Base-by-base conservation (phyloP, 2,113 vertebrate genomes). In the Pagrus major region DNA sequence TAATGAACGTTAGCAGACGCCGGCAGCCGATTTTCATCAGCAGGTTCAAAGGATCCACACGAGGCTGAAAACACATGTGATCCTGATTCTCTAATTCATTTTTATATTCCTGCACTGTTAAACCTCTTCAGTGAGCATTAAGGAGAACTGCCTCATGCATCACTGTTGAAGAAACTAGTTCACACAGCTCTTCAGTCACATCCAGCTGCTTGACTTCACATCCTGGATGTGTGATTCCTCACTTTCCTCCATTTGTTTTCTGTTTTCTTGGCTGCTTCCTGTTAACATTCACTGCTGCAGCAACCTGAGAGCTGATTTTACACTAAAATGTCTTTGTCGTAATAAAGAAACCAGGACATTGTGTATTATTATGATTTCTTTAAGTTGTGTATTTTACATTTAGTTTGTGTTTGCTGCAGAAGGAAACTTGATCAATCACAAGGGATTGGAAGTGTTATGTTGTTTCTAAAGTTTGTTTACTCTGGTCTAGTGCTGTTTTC, bases 191-290 rank as follows among this genome's bases (percentile, higher is more conserved):
- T 39, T 39, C 37, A 7, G 33, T 35, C 33, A 5, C 33, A 35
- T 35, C 12, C 39, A 9, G 9, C 15, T 14, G 23, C 25, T 15
- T 15, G 9, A 8, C 52, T 8, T 33, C 9, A 12, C 10, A 51
- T 25, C 11, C 18, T 20, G 41, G 37, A 42, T 37, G 71, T 58
- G 41, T 46, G 44, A 69, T 58, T 78, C 33, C 39, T 71, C 66
- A 29, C 54, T 67, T 83, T 83, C 80, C 84, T 79, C 27, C 84
- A 63, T 79, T 86, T 86, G 76, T 83, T 79, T 66, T 35, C 56
- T 51, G 42, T 39, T 60, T 60, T 67, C 33, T 71, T 33, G 51
- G 49, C 55, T 1, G 49, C 63, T 83, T 86, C 85, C 85, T 80
- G 76, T 76, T 72, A 55, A 64, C n/a, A 55, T 67, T 63, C 74